Evolutionary conservation across 2,888 invertebrate species (phyloP), one percentile per base, ranked within the genome.

Genomic region (Hirtodrosophila alboralis): DNA sequence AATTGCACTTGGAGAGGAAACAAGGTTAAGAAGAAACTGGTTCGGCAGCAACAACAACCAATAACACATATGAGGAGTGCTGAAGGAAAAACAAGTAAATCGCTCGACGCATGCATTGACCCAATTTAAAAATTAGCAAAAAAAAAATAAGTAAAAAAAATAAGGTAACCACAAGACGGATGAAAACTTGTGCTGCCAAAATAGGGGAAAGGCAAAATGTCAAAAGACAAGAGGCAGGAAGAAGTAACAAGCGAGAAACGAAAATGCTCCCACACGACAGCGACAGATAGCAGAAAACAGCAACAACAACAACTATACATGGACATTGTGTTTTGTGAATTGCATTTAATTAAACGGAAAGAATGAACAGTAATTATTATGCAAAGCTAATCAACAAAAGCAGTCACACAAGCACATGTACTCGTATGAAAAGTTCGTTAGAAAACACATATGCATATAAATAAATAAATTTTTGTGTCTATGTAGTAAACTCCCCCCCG

Each of bases 1-100:
- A 67, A 69, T 71, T 80, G 83, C 83, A 80, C 74, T 80, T 83
- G 79, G 64, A 68, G 52, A 64, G 62, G 59, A 81, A 81, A 81
- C 84, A 81, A 81, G 81, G 81, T 81, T 80, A 81, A 75, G 58
- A 81, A 75, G 58, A 84, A 81, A 81, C 81, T 81, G 81, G 81
- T 84, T 84, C 80, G 73, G 4, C 60, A 59, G 64, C 48, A 53
- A 49, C 53, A 64, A 62, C 52, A 56, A 57, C 60, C 47, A 48
- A 59, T 52, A 37, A 57, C 41, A 49, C 34, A 49, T 40, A 52
- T 56, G 13, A 21, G 58, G 51, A 41, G 27, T 16, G 33, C 8
- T 40, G 18, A 31, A 43, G 52, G 49, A 51, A 58, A 68, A 65
- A 52, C 54, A 57, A 67, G 52, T 62, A 47, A 65, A 65, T 62